Base-by-base conservation (phyloP, 1,140 invertebrate genomes). In the Orchestia grillus region DNA sequence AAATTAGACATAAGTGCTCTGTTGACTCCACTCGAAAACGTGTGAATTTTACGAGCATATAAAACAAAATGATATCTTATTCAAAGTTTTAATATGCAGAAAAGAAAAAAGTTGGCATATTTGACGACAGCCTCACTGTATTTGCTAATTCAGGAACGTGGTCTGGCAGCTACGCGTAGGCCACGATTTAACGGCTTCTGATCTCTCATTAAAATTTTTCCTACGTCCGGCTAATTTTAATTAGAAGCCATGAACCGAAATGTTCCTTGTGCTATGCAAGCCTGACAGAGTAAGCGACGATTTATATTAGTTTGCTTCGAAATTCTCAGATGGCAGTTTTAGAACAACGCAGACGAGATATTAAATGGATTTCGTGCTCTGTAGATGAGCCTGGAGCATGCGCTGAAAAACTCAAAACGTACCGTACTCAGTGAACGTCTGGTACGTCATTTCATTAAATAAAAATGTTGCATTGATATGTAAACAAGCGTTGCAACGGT, bases 151-250 rank as follows among this genome's bases (percentile, higher is more conserved):
- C 62, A 77, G 62, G 36, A 77, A 77, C 36, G 62, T 77, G 62
- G 62, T 77, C 28, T 3, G 62, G 62, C 62, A 77, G 15, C 88
- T 90, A 11, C 4, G 88, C 42, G 28, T 16, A 90, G 41, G 28
- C 88, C n/a, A 42, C 43, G 15, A 90, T 90, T 90, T 90, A 90
- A 41, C 4, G 88, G 28, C 41, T 15, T 90, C 15, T 41, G 88
- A 90, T 90, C 88, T 36, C 88, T 90, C 88, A 42, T 90, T 90
- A 90, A 44, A 90, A 90, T 90, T 90, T 90, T 90, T 41, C n/a
- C 15, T 42, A 42, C 0, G 4, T 90, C n/a, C 28, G 4, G 41
- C 88, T 90, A 8, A 44, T 42, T 90, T 90, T 90, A 90, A 90
- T 90, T 41, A 87, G 88, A 28, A 11, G 88, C 87, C 8, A 6